Base-by-base conservation (phyloP, 2,113 vertebrate genomes). In the Larimichthys polyactis region DNA sequence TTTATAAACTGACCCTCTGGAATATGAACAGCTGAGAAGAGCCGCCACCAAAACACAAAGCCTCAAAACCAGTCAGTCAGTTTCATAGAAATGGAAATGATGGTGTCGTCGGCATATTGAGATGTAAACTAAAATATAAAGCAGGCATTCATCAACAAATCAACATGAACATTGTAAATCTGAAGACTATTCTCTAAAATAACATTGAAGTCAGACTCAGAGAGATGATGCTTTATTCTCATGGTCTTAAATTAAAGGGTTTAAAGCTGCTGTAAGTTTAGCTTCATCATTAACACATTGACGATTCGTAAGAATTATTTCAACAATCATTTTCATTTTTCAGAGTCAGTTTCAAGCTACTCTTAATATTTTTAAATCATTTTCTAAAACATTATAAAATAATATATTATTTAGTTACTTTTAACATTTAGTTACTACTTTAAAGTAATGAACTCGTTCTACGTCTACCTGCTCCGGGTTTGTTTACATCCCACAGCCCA, bases 1-100 rank as follows among this genome's bases (percentile, higher is more conserved):
- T 94, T 72, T 94, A 89, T 78, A 92, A 91, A 80, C 87, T 93
- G 71, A 72, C 90, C 5, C 19, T 89, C 59, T 93, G 90, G 93
- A 91, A 90, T 8, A 69, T 87, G 77, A 89, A 75, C 82, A 22
- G 52, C 48, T 92, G 88, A 91, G 15, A 24, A 3, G 57, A 15
- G 1, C 32, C 4, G 4, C 32, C 32, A 22, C 29, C 6, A 15
- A 65, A 44, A 46, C 10, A 8, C 78, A 12, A 11, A 4, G 15
- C 19, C 36, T 22, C 29, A 5, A 4, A 27, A 27, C 27, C 27
- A 27, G 27, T 24, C 44, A 0, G 27, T 43, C 9, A 58, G 29
- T 15, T 60, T 40, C 36, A 40, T 2, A 40, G 0, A 0, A 0
- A 69, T 51, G 12, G 66, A 79, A 70, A 83, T 48, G 0, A 0